phyloP scores from a whole-genome alignment of 2,888 invertebrate genomes.

The Galerucella nymphaeae region DNA sequence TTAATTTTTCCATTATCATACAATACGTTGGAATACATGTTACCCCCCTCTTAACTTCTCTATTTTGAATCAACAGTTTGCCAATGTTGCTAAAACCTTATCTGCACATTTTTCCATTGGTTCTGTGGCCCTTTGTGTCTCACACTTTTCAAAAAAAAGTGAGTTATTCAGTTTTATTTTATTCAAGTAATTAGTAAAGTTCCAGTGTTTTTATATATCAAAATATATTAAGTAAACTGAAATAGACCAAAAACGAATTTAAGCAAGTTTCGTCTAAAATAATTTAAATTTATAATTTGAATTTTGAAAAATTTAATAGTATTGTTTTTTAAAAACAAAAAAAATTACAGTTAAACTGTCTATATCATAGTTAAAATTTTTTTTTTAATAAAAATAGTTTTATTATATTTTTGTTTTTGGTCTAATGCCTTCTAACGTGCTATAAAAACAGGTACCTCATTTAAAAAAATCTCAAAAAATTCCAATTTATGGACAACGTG shows the following conservation, averaged over 20 bases:
- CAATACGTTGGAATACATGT: no score
- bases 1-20: no score
- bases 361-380: no score
- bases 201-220: background rate
- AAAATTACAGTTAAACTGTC: background rate
- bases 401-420: constrained; percentile 36
- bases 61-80: no score
- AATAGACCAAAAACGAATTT: constrained; percentile 2
- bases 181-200: background rate
- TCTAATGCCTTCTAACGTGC: constrained; percentile 57
- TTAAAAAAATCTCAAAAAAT: constrained; percentile 54
- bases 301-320: background rate
- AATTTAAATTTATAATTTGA: background rate
- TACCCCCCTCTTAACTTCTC: no score
- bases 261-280: background rate
- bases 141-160: no score
- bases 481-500: constrained; percentile 62
- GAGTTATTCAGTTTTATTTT: background rate
- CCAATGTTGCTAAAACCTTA: no score
- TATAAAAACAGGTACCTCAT: constrained; percentile 65
- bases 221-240: background rate
- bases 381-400: no score
- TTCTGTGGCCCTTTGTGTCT: no score
- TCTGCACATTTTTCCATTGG: no score
- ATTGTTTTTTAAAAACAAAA: background rate